Conservation (phyloP, 2,113 vertebrate species). For the Sialia sialis region DNA sequence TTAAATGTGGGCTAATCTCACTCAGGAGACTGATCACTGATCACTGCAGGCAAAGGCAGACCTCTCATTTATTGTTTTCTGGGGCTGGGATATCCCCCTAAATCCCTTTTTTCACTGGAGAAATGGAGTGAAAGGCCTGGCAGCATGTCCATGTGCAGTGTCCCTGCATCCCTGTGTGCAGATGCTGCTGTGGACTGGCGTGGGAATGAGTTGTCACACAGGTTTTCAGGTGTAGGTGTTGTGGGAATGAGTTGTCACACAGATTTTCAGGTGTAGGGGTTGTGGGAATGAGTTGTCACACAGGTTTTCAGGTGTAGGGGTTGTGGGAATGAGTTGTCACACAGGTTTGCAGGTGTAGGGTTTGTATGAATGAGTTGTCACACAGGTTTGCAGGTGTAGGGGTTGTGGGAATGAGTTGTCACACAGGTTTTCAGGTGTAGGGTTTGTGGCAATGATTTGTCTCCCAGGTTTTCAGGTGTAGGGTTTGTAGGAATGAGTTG, state of each 20-base stretch:
- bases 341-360: accelerated
- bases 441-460: neutral
- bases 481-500: neutral
- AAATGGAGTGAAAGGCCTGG: neutral
- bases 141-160: accelerated
- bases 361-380: neutral
- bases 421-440: accelerated
- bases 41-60: neutral
- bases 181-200: neutral
- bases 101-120: neutral
- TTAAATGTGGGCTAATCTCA: neutral
- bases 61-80: neutral
- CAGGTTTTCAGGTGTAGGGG: neutral
- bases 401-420: neutral
- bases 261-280: neutral
- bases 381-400: accelerated
- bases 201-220: accelerated
- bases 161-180: neutral
- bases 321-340: neutral
- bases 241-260: neutral
- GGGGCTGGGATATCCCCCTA: neutral
- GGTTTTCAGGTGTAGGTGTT: neutral
- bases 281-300: neutral
- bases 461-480: accelerated
- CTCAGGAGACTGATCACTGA: neutral